Conservation (phyloP, 2,888 invertebrate species). For the Graphium colonna region DNA sequence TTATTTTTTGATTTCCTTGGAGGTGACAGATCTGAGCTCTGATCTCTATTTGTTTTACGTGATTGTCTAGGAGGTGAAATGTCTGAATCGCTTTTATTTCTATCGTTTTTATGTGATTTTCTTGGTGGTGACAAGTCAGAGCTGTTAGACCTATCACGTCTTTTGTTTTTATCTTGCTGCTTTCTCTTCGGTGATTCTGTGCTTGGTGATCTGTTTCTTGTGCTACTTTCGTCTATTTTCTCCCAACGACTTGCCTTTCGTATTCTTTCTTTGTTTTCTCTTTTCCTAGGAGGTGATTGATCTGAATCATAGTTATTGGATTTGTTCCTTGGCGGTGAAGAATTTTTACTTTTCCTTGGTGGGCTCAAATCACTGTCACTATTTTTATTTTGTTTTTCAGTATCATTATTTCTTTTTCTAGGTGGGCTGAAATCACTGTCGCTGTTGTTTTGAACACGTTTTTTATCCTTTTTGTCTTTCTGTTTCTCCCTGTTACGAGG, state of each 20-base stretch:
- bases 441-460: slow-evolving; percentile 30
- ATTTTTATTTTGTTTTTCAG: slow-evolving; percentile 7
- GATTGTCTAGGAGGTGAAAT: slow-evolving; percentile 47
- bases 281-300: slow-evolving; percentile 38
- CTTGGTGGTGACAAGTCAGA: slow-evolving; percentile 39
- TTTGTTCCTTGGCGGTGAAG: slow-evolving; percentile 2
- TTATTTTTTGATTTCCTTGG: slow-evolving; percentile 34
- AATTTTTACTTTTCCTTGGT: slow-evolving; percentile 39
- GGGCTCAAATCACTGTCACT: slow-evolving; percentile 65
- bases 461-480: neutral
- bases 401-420: slow-evolving; percentile 34
- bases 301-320: slow-evolving; percentile 35
- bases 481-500: slow-evolving; percentile 29
- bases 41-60: slow-evolving; percentile 28
- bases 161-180: slow-evolving; percentile 24
- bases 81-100: slow-evolving; percentile 39
- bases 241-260: slow-evolving; percentile 51
- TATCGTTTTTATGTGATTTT: slow-evolving; percentile 31
- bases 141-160: slow-evolving; percentile 22
- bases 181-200: neutral
- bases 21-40: slow-evolving; percentile 37
- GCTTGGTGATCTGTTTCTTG: slow-evolving; percentile 16
- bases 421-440: slow-evolving; percentile 65
- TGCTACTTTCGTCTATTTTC: slow-evolving; percentile 26
- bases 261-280: slow-evolving; percentile 32